Percentiles rank a stretch among this genome's conserved stretches.
Conservation (phyloP, 2,113 vertebrate species). For the Rostratula benghalensis region DNA sequence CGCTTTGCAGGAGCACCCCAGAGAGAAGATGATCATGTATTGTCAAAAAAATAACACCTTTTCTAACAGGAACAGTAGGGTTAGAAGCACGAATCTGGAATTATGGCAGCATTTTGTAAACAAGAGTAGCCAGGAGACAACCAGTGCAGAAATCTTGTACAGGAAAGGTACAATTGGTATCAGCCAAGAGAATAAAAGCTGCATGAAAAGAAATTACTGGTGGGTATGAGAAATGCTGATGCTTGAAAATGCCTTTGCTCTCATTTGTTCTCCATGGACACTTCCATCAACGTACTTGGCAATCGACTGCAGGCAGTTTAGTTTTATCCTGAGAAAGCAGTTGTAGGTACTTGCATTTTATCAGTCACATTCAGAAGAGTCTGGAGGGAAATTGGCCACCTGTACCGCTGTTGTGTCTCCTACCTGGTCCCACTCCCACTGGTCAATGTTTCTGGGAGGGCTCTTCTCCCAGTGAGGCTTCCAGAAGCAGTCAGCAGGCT, state of each 20-base stretch:
- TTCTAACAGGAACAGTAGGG: neutral
- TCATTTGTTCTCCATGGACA: fast-evolving
- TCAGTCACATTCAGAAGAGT: neutral
- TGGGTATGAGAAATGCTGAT: neutral
- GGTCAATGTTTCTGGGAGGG: neutral
- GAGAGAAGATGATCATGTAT: neutral
- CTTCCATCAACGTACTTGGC: neutral
- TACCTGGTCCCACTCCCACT: neutral
- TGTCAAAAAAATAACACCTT: neutral
- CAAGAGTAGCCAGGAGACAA: neutral
- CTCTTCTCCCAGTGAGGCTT: neutral
- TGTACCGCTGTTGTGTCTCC: neutral
- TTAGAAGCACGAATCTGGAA: neutral
- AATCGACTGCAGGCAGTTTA: neutral
- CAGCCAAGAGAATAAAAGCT: neutral
- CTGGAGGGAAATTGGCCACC: neutral
- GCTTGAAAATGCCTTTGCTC: neutral
- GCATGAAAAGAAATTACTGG: neutral
- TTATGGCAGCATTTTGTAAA: neutral
- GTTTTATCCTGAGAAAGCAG: neutral
- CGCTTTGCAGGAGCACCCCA: neutral
- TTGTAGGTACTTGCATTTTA: neutral
- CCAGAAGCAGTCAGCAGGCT: neutral
- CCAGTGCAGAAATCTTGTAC: neutral
- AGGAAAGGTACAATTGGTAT: neutral